Conservation (phyloP, 2,113 vertebrate species). For the Bathybates hornii region DNA sequence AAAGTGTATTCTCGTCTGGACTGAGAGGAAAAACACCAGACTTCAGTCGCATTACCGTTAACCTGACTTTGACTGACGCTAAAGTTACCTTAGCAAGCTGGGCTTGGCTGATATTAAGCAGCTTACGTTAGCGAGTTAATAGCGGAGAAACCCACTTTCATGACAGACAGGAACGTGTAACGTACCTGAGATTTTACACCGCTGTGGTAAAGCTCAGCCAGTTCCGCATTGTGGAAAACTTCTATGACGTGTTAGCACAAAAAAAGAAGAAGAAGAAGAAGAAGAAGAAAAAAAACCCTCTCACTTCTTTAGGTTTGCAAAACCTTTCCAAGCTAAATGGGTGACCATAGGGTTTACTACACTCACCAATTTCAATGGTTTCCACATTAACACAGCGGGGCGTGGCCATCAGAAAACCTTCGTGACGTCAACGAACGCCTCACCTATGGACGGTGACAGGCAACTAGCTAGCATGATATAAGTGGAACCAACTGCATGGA, state of each 20-base stretch:
- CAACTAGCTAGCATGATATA: background rate
- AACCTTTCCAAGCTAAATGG: constrained; percentile 14
- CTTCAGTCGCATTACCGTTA: background rate
- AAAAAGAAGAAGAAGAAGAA: rapidly evolving
- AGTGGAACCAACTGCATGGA: background rate
- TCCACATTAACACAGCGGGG: constrained; percentile 57
- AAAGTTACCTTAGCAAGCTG: background rate
- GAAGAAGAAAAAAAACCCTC: background rate
- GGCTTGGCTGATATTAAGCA: background rate
- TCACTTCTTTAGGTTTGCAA: background rate
- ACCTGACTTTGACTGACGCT: background rate
- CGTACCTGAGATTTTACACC: constrained; percentile 13
- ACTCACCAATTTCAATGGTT: constrained; percentile 42
- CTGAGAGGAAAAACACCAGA: background rate
- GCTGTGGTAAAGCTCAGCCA: background rate
- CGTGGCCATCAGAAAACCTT: background rate
- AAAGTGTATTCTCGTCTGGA: background rate
- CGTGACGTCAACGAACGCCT: background rate
- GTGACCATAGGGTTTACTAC: background rate
- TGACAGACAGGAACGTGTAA: background rate
- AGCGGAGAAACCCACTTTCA: background rate
- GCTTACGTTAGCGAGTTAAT: background rate
- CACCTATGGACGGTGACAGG: background rate
- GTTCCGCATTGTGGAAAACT: background rate
- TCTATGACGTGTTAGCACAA: background rate